Percentiles rank a stretch among this genome's conserved stretches.
These are phyloP conservation scores for Lasius fuliginosus DNA, from an alignment of 2,888 invertebrate genomes.

Conservation along the genomic window DNA sequence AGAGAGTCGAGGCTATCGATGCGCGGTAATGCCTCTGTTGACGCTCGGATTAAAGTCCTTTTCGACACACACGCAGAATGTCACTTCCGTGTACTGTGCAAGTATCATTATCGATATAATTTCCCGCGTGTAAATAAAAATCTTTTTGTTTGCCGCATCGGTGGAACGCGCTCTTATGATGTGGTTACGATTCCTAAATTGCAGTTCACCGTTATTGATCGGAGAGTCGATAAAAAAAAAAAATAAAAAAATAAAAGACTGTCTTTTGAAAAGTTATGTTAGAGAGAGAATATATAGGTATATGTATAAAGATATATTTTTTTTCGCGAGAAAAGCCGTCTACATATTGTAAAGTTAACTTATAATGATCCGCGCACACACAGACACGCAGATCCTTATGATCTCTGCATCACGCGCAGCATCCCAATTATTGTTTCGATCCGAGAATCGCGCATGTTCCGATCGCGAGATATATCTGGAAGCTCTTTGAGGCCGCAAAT, in stretches of 20 bases:
- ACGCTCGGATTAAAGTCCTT: slow-evolving; percentile 79
- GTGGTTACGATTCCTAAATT: slow-evolving; percentile 21
- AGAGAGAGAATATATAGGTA: too few species aligned
- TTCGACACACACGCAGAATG: slow-evolving; percentile 60
- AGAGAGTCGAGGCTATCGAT: slow-evolving; percentile 68
- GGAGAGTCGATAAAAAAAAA: neutral
- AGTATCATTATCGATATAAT: slow-evolving; percentile 49
- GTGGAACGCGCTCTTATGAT: neutral
- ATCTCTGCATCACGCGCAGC: neutral
- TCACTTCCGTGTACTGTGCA: slow-evolving; percentile 36
- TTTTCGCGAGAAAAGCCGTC: neutral
- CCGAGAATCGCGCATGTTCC: neutral
- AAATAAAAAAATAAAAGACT: neutral
- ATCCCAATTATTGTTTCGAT: slow-evolving; percentile 12
- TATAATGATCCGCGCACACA: neutral
- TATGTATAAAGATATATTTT: neutral
- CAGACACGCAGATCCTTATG: neutral
- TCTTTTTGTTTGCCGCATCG: slow-evolving; percentile 26
- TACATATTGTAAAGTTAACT: neutral
- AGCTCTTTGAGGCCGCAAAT: slow-evolving; percentile 50
- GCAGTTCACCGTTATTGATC: neutral
- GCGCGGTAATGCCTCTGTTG: slow-evolving; percentile 79
- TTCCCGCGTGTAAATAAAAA: slow-evolving; percentile 35
- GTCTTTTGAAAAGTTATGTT: neutral
- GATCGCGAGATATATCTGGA: slow-evolving; percentile 28